These are phyloP conservation scores for Drosophila baimaii DNA, from an alignment of 1,140 invertebrate genomes.

Conservation along the genomic window DNA sequence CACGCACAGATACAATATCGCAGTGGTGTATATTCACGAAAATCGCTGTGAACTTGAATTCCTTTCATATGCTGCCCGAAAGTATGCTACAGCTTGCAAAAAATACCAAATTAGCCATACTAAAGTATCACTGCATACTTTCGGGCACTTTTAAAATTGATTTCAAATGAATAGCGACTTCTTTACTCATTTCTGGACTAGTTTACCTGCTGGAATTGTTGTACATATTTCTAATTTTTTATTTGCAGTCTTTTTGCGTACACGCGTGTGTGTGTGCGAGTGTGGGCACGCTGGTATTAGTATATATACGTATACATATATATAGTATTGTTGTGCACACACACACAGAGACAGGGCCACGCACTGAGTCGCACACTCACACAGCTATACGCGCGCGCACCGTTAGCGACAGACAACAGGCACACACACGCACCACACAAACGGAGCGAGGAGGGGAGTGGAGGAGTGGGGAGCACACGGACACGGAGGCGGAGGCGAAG, in stretches of 20 bases:
- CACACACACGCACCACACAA: constrained; percentile 40
- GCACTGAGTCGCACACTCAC: constrained; percentile 63
- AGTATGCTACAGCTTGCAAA: not conserved
- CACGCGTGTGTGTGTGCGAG: constrained; percentile 18
- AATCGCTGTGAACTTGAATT: too few species aligned
- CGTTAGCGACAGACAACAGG: constrained; percentile 70
- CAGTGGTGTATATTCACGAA: not conserved
- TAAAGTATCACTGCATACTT: not conserved
- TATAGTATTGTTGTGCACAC: constrained; percentile 57
- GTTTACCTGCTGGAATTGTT: constrained; percentile 66
- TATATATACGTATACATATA: constrained; percentile 40
- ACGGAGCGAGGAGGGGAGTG: constrained; percentile 7
- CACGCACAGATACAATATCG: constrained; percentile 16
- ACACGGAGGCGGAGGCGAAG: constrained; percentile 20
- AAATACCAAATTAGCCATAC: not conserved
- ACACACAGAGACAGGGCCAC: constrained; percentile 47
- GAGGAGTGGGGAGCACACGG: constrained; percentile 25
- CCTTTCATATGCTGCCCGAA: not conserved
- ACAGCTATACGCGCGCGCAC: constrained; percentile 70
- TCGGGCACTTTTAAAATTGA: not conserved
- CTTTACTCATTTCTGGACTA: constrained; percentile 3
- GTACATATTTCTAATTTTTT: constrained; percentile 26
- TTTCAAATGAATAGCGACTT: not conserved
- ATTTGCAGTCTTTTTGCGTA: constrained; percentile 25
- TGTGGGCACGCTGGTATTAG: constrained; percentile 43